phyloP scores from a whole-genome alignment of 2,888 invertebrate genomes.

The Thera britannica region DNA sequence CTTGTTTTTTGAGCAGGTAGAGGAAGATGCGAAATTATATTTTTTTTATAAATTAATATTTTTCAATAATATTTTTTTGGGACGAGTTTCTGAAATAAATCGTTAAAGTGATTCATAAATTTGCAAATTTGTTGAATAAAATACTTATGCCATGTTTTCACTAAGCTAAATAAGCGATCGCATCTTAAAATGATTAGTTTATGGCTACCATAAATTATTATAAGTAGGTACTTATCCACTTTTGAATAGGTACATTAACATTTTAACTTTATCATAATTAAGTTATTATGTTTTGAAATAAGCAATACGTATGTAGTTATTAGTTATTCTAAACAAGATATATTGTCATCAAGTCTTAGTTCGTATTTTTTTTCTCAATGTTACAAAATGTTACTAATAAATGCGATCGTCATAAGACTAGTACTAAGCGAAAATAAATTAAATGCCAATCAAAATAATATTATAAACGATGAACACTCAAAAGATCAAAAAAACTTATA shows the following conservation, averaged over 20 bases:
- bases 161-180: conserved; percentile 16
- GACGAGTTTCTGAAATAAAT: neutral
- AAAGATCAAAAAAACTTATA: neutral
- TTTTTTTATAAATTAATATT: neutral
- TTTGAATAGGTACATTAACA: neutral
- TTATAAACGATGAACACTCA: conserved; percentile 8
- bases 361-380: conserved; percentile 14
- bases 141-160: neutral
- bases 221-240: neutral
- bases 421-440: conserved; percentile 52
- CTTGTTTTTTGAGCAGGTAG: neutral
- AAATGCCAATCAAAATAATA: conserved; percentile 28
- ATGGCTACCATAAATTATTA: conserved; percentile 23
- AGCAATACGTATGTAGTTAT: conserved; percentile 5
- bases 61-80: neutral
- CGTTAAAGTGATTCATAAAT: neutral
- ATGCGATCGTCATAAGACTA: conserved; percentile 66
- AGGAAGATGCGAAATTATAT: neutral
- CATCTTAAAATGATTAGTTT: conserved; percentile 14
- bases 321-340: conserved; percentile 38
- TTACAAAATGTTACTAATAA: conserved; percentile 49
- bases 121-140: neutral
- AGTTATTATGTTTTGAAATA: conserved; percentile 25
- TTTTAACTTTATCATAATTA: neutral
- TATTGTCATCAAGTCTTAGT: conserved; percentile 39